Evolutionary conservation across 53 echinoderm and acorn worm species (phyloP).

Genomic region (Paelopatides confundens): DNA sequence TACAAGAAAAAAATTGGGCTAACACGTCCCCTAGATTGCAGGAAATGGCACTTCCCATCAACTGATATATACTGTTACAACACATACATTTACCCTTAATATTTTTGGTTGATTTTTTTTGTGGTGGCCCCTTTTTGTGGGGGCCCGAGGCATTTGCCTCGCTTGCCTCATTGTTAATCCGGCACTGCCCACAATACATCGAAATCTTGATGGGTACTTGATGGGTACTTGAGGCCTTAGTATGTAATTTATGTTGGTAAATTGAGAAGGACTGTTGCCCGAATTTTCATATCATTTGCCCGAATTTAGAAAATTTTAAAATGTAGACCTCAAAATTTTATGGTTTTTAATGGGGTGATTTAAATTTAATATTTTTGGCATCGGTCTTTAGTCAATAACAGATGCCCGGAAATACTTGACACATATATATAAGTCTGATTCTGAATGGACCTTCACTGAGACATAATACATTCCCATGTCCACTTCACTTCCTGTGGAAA

Average conservation of each 20-base stretch:
- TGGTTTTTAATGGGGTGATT: constrained; percentile 13
- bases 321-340: constrained; percentile 9
- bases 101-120: too few relatives aligned
- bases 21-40: too few relatives aligned
- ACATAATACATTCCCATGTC: constrained; percentile 39
- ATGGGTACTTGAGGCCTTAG: constrained; percentile 33
- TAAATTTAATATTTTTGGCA: not conserved
- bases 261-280: constrained; percentile 33
- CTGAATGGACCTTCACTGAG: constrained; percentile 39
- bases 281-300: constrained; percentile 23
- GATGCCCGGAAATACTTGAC: constrained; percentile 28
- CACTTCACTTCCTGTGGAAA: constrained; percentile 40
- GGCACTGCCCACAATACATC: constrained; percentile 24
- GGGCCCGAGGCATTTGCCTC: constrained; percentile 5
- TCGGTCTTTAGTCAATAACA: constrained; percentile 22
- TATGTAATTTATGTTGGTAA: constrained; percentile 26
- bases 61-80: too few relatives aligned
- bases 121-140: not conserved
- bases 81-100: too few relatives aligned
- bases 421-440: constrained; percentile 33
- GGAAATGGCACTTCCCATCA: too few relatives aligned
- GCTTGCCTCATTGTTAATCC: constrained; percentile 13
- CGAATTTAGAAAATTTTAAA: constrained; percentile 26
- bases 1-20: too few relatives aligned
- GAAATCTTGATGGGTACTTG: constrained; percentile 27